A percentile compares a stretch with the other conserved stretches of the same genome.
Evolutionary conservation across 2,797 vertebrate genomes (phyloP).

Genomic region (Eulemur coronatus): DNA sequence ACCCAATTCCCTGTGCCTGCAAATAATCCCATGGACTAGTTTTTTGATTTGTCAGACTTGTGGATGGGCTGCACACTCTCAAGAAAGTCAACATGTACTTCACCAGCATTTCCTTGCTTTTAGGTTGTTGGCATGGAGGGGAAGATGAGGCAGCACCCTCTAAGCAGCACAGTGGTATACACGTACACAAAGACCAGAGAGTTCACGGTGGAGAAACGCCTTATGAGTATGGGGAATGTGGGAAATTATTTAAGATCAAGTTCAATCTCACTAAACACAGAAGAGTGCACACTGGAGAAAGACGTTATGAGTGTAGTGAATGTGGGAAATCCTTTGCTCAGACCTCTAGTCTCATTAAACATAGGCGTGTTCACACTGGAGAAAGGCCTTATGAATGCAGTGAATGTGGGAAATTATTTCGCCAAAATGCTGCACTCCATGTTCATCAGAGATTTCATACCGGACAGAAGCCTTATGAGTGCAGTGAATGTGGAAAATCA

Average conservation of each 20-base stretch:
- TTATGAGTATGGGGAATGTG: not conserved
- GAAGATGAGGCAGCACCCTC: not conserved
- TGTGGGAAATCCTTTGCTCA: not conserved
- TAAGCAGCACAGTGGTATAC: not conserved
- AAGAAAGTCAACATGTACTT: not conserved
- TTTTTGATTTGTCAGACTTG: not conserved
- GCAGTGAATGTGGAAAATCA: not conserved
- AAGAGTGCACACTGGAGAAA: not conserved
- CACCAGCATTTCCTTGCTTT: slow-evolving; percentile 29
- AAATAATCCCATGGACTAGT: not conserved
- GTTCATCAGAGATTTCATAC: not conserved
- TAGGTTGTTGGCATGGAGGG: slow-evolving; percentile 14
- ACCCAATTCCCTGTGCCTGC: not conserved
- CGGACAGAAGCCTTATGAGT: not conserved
- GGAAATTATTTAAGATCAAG: not conserved
- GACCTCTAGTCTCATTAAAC: not conserved
- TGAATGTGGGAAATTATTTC: not conserved
- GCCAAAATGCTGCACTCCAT: not conserved
- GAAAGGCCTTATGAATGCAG: not conserved
- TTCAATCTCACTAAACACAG: not conserved
- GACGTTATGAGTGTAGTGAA: not conserved
- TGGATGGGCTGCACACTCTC: not conserved
- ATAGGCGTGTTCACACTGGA: not conserved
- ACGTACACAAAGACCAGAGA: not conserved
- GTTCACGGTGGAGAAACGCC: not conserved